Conservation (phyloP, 2,888 invertebrate species). For the Creontiades dilutus region DNA sequence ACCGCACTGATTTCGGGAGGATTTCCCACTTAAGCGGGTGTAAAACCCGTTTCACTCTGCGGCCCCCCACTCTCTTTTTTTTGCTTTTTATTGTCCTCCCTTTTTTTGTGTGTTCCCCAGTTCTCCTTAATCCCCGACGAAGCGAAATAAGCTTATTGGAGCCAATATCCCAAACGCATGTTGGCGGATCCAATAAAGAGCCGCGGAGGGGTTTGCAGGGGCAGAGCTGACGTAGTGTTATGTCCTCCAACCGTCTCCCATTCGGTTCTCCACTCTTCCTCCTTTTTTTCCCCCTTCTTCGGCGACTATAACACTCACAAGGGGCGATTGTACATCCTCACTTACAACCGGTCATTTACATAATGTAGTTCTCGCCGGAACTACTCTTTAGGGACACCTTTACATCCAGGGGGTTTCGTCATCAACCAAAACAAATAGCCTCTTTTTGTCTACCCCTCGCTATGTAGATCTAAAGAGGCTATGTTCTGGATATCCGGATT, state of each 20-base stretch:
- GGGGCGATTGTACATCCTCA: conserved; percentile 71
- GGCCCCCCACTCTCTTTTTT: not conserved
- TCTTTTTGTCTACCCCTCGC: not conserved
- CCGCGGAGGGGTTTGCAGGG: not conserved
- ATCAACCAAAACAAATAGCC: conserved; percentile 21
- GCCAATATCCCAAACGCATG: conserved; percentile 65
- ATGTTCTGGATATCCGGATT: not conserved
- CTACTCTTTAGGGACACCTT: conserved; percentile 73
- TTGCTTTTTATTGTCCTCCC: not conserved
- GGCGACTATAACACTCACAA: conserved; percentile 26
- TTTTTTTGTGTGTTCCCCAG: not conserved
- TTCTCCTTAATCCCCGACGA: conserved; percentile 47
- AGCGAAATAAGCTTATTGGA: conserved; percentile 61
- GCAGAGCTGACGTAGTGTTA: conserved; percentile 68
- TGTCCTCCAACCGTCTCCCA: conserved; percentile 41
- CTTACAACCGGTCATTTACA: conserved; percentile 72
- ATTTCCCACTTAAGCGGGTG: conserved; percentile 35
- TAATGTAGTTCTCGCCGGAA: conserved; percentile 70
- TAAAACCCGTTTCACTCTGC: not conserved
- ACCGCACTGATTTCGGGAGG: conserved; percentile 20
- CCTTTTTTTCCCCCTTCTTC: conserved; percentile 1
- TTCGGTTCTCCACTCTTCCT: not conserved
- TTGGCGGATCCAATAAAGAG: conserved; percentile 59
- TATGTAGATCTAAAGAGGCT: conserved; percentile 1
- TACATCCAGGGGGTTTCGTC: conserved; percentile 47